Evolutionary conservation across 2,113 vertebrate species (phyloP).

Genomic region (Eira barbara): DNA sequence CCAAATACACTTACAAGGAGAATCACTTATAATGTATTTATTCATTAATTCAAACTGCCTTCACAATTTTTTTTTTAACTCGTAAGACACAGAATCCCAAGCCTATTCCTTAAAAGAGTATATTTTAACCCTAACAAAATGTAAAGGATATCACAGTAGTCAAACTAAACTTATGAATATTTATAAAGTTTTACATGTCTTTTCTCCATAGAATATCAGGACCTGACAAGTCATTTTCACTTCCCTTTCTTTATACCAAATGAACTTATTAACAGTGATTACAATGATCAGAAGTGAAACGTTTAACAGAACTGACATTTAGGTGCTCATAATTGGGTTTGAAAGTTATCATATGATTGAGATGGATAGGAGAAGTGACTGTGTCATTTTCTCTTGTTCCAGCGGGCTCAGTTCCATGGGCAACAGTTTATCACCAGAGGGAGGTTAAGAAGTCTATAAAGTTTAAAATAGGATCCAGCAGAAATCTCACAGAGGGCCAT

Average conservation of each 20-base stretch:
- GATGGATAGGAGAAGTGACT: not conserved
- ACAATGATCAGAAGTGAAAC: conserved; percentile 27
- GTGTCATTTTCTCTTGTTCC: not conserved
- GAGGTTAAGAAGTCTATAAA: not conserved
- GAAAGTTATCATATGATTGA: conserved; percentile 29
- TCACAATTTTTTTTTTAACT: not conserved
- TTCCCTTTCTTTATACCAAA: conserved; percentile 14
- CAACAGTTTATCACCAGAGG: not conserved
- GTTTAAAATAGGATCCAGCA: not conserved
- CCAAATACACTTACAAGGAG: not conserved
- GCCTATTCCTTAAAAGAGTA: not conserved
- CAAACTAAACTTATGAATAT: conserved; percentile 42
- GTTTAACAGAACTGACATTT: conserved; percentile 48
- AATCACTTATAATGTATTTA: not conserved
- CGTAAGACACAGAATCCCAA: not conserved
- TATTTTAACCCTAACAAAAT: conserved; percentile 19
- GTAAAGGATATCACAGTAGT: not conserved
- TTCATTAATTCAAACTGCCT: conserved; percentile 17
- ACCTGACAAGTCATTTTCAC: not conserved
- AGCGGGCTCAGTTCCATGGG: not conserved
- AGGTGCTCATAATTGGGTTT: conserved; percentile 32
- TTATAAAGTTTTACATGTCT: not conserved
- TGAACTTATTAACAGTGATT: conserved; percentile 36
- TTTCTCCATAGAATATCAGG: not conserved
- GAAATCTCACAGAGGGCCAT: not conserved